A percentile compares a stretch with the other conserved stretches of the same genome.
phyloP scores from a whole-genome alignment of 2,113 vertebrate genomes.

The Lagenorhynchus albirostris region DNA sequence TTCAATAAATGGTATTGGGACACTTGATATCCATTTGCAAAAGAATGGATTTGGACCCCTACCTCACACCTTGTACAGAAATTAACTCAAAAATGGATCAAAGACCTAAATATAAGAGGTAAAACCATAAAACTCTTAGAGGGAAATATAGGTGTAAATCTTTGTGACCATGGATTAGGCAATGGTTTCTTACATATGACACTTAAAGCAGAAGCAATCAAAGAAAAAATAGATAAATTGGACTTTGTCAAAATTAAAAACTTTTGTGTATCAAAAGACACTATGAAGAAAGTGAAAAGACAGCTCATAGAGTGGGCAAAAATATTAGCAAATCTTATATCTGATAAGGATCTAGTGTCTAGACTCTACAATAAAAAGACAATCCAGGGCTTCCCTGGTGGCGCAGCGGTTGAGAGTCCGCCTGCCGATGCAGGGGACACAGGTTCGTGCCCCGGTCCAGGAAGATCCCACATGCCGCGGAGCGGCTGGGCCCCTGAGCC shows the following conservation, averaged over 20 bases:
- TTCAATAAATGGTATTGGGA: not conserved
- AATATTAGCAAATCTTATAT: not conserved
- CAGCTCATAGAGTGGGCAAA: not conserved
- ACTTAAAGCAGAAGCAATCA: not conserved
- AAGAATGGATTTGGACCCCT: not conserved
- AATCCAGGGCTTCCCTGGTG: not conserved
- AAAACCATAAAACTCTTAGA: not conserved
- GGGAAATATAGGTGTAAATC: not conserved
- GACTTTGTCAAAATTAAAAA: too few relatives aligned
- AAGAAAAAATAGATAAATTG: too few relatives aligned
- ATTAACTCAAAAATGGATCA: not conserved
- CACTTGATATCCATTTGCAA: not conserved
- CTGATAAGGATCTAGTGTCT: not conserved
- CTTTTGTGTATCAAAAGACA: too few relatives aligned
- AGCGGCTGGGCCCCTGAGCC: too few relatives aligned
- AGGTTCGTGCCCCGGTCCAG: fast-evolving
- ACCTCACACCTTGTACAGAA: not conserved
- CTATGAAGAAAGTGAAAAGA: not conserved
- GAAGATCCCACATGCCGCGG: too few relatives aligned
- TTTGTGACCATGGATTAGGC: not conserved
- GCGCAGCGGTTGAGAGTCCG: too few relatives aligned
- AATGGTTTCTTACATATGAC: not conserved
- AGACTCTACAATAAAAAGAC: not conserved
- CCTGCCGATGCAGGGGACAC: too few relatives aligned
- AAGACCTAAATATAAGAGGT: not conserved